Conservation (phyloP, 2,888 invertebrate genomes). For the Euzetes globulus region DNA sequence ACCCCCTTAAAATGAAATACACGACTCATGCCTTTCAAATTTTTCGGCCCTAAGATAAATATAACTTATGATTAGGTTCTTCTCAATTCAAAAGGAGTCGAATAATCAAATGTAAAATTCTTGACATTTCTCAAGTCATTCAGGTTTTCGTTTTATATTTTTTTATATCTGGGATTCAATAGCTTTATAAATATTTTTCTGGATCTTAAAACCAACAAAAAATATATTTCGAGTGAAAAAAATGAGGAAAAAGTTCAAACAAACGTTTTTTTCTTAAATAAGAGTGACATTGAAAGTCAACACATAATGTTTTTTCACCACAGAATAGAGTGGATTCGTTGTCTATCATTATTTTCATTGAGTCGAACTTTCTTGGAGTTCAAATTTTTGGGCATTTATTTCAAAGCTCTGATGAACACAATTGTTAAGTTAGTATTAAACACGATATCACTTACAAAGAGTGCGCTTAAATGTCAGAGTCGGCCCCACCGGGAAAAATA, state of each 20-base stretch:
- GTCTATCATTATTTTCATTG: not conserved
- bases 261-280: not conserved
- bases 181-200: too few species aligned
- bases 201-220: not conserved
- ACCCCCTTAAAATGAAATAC: too few species aligned
- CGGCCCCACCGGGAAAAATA: slow-evolving; percentile 15
- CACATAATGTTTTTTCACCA: not conserved
- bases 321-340: not conserved
- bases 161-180: too few species aligned
- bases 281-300: slow-evolving; percentile 10
- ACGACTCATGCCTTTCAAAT: too few species aligned
- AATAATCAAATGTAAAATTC: too few species aligned
- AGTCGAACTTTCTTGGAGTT: slow-evolving; percentile 3
- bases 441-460: not conserved
- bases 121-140: too few species aligned
- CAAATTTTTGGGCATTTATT: slow-evolving; percentile 6
- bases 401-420: slow-evolving; percentile 19
- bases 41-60: too few species aligned
- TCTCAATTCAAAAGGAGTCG: too few species aligned
- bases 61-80: too few species aligned
- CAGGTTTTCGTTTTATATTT: too few species aligned
- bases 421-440: slow-evolving; percentile 1
- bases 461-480: not conserved
- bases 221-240: not conserved
- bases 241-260: not conserved